Conservation (phyloP, 2,888 invertebrate species). For the Salpingus planirostris region DNA sequence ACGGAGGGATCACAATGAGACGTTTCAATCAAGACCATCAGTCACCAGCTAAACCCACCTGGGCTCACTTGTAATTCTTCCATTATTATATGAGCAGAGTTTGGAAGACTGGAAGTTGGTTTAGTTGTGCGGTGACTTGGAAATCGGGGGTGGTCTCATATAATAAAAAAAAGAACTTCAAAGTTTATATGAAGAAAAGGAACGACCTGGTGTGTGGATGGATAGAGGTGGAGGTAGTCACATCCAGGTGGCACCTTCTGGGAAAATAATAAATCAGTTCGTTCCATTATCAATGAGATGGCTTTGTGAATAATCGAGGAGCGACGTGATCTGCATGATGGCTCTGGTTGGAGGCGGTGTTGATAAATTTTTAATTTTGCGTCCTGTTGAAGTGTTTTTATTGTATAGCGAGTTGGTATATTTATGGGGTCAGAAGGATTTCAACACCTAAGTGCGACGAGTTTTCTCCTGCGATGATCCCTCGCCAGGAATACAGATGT, state of each 20-base stretch:
- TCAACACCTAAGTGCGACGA: constrained; percentile 31
- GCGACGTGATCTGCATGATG: constrained; percentile 25
- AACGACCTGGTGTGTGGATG: too few relatives aligned
- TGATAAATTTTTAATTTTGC: constrained; percentile 34
- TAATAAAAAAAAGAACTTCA: too few relatives aligned
- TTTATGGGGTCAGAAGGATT: constrained; percentile 29
- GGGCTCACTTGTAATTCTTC: too few relatives aligned
- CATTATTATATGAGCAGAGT: too few relatives aligned
- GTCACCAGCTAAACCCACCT: too few relatives aligned
- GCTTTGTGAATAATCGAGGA: constrained; percentile 4
- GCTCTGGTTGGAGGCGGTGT: constrained; percentile 14
- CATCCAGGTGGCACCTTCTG: constrained; percentile 1
- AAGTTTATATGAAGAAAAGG: too few relatives aligned
- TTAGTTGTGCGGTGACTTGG: too few relatives aligned
- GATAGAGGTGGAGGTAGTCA: too few relatives aligned
- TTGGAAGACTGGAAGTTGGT: too few relatives aligned
- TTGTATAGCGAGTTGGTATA: constrained; percentile 25
- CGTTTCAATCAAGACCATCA: too few relatives aligned
- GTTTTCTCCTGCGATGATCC: constrained; percentile 23
- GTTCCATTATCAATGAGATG: constrained; percentile 7
- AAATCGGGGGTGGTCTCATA: too few relatives aligned
- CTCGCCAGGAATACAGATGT: constrained; percentile 38
- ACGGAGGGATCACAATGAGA: too few relatives aligned
- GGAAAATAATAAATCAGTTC: constrained; percentile 4
- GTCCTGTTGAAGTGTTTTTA: constrained; percentile 28